Base-by-base conservation (phyloP, 2,888 invertebrate genomes). In the Cyclophora albipunctata region DNA sequence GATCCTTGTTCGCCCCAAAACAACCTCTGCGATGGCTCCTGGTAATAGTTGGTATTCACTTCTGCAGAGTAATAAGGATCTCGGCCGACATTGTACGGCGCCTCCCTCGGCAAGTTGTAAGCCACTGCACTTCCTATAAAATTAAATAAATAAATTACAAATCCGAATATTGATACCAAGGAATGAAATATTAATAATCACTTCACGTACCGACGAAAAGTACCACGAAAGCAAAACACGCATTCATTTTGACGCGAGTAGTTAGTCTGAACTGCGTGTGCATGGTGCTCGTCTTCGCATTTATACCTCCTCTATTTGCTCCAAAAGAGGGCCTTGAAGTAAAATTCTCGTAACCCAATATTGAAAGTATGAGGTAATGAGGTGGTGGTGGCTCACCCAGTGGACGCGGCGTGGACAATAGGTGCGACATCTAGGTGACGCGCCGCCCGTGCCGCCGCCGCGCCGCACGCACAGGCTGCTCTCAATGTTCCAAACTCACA, bases 341-440 rank as follows among this genome's bases (percentile, higher is more conserved):
- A 84, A 84, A 84, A 83, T 87, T 84, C 85, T 87, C 83, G 88
- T 88, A 87, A 85, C 83, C 84, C 84, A 85, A 85, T 88, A 87
- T 88, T 82, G 87, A 79, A 81, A 81, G 85, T 84, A 75, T 88
- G 88, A 88, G 84, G 88, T 87, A 88, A 87, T 81, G 75, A 68
- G 66, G 66, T 62, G 66, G 71, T 63, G 71, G 78, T 71, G 86
- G 82, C 84, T 84, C 86, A 77, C 84, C 87, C 87, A 82, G 75
- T 67, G 73, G 71, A 67, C 65, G 67, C 66, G 65, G 65, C 71
- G 69, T 73, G 81, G 84, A 86, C 86, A 86, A 86, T 86, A 82
- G 88, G 88, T 73, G 86, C 78, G 86, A 87, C 86, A 84, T 74
- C 81, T 86, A 83, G 87, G 87, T 83, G 85, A 85, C 78, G 87